phyloP scores from a whole-genome alignment of 92 coral and sea anemone species.

The Galaxea fascicularis region DNA sequence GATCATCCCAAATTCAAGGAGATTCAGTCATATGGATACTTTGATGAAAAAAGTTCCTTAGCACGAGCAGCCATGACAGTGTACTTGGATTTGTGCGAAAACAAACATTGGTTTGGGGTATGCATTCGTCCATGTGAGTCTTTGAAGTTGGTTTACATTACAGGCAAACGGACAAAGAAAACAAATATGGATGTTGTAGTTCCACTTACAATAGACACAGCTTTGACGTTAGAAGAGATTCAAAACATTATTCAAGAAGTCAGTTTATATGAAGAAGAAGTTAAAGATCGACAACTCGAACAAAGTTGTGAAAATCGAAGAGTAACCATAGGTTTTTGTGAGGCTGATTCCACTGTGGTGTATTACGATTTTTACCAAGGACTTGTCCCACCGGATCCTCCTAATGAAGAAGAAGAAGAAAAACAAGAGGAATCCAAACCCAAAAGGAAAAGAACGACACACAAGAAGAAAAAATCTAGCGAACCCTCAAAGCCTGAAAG shows the following conservation, averaged over 20 bases:
- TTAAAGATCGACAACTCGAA: constrained; percentile 8
- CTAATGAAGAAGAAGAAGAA: constrained; percentile 68
- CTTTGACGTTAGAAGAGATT: constrained; percentile 70
- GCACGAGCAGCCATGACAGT: constrained; percentile 87
- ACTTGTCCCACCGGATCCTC: constrained; percentile 85
- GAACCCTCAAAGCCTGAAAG: not conserved
- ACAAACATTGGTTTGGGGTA: constrained; percentile 92
- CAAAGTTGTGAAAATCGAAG: constrained; percentile 6
- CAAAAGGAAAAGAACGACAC: constrained; percentile 11
- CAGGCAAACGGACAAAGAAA: constrained; percentile 91
- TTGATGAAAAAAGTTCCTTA: constrained; percentile 43
- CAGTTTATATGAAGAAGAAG: constrained; percentile 53
- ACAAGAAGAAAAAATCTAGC: not conserved
- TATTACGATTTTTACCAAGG: constrained; percentile 86
- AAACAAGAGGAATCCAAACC: constrained; percentile 31
- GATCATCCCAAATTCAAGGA: constrained; percentile 87
- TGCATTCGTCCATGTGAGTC: constrained; percentile 81
- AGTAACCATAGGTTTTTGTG: constrained; percentile 85
- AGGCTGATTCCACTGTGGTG: constrained; percentile 89
- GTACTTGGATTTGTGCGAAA: constrained; percentile 90
- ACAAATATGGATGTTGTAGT: constrained; percentile 76
- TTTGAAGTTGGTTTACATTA: constrained; percentile 77
- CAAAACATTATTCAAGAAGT: constrained; percentile 69
- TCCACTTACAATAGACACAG: constrained; percentile 73
- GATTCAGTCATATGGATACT: constrained; percentile 78